A percentile compares a stretch with the other conserved stretches of the same genome.
phyloP scores from a whole-genome alignment of 2,888 invertebrate genomes.

The Pemphredon lugubris region DNA sequence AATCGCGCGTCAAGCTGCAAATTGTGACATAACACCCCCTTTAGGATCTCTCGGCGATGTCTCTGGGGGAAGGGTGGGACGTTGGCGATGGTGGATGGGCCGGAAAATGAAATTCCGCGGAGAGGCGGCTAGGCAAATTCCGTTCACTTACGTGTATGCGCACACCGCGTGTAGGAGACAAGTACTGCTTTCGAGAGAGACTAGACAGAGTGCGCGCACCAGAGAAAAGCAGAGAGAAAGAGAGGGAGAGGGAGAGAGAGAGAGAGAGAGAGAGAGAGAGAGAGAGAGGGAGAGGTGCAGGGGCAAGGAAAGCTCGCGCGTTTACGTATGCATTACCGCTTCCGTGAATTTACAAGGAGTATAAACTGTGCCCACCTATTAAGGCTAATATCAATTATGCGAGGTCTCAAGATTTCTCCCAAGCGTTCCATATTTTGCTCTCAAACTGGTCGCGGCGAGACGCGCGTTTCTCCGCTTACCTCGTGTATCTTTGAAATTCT shows the following conservation, averaged over 20 bases:
- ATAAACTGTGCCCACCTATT: conserved; percentile 46
- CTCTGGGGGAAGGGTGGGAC: conserved; percentile 28
- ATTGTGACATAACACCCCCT: conserved; percentile 64
- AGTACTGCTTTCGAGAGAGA: too few relatives aligned
- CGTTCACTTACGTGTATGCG: conserved; percentile 62
- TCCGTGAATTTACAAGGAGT: conserved; percentile 50
- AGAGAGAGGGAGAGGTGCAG: background rate
- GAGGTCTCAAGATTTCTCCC: conserved; percentile 51
- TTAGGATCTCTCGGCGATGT: conserved; percentile 24
- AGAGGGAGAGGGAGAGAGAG: conserved; percentile 21
- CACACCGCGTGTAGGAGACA: conserved; percentile 40
- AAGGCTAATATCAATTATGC: conserved; percentile 52
- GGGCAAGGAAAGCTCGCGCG: background rate
- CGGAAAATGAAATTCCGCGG: conserved; percentile 73
- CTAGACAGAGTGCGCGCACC: too few relatives aligned
- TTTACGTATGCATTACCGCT: conserved; percentile 50
- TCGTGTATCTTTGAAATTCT: background rate
- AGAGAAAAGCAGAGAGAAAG: conserved; percentile 12
- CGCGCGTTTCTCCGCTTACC: conserved; percentile 1
- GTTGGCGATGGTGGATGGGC: conserved; percentile 62
- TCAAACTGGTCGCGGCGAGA: conserved; percentile 26
- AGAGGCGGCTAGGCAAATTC: conserved; percentile 58
- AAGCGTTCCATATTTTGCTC: conserved; percentile 15
- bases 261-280: conserved; percentile 1
- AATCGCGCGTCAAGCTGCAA: conserved; percentile 54